Base-by-base conservation (phyloP, 2,888 invertebrate genomes). In the Ectemnius lituratus region DNA sequence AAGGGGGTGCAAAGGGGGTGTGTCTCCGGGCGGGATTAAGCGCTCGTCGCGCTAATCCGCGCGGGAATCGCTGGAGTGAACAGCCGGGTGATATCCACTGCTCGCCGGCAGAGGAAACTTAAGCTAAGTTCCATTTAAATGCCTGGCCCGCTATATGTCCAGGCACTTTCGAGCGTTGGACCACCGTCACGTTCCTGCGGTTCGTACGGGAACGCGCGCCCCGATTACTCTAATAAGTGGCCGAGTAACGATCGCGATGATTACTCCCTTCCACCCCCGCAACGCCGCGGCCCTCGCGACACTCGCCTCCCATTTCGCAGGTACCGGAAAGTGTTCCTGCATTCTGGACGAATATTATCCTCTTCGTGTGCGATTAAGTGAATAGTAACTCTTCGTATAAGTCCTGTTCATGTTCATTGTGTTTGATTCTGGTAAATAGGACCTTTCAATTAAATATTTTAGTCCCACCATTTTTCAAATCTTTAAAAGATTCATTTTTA, bases 41-140 rank as follows among this genome's bases (percentile, higher is more conserved):
- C 76, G 80, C 74, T 76, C 45, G 23, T 28, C 59, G 62, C 70
- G 78, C 71, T 81, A 80, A 81, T 75, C 75, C 75, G 62, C 79
- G 77, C 81, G 79, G 73, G 81, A 81, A 75, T 74, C 72, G 77
- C 70, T 81, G 63, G 73, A 52, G 67, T 62, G 65, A 79, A 76
- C 74, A 76, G 65, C 14, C n/a, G 5, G 68, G 63, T 73, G 66
- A 74, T 81, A 81, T 79, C 72, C 71, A 73, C 61, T 67, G 52
- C 37, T 37, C 37, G 45, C 47, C 60, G 76, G 63, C 62, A 68
- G 70, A 76, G 73, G 66, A 73, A 81, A 81, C 77, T 81, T 81
- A 68, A 81, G 75, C 79, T 75, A 81, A 81, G 64, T 79, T 75
- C 79, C 79, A 79, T 78, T 81, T 79, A 72, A 78, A 63, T 79